phyloP scores from a whole-genome alignment of 1,140 invertebrate genomes.

The Caenorhabditis elegans region WBcel235 BX284602.5:11226501-11227000 shows the following conservation, averaged over 20 bases:
- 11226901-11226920: too few species aligned
- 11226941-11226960: too few species aligned
- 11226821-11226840: too few species aligned
- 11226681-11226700: slow-evolving; percentile 7
- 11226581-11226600: neutral
- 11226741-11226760: slow-evolving; percentile 35
- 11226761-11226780: slow-evolving; percentile 33
- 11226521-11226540: neutral
- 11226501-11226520: neutral
- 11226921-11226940: too few species aligned
- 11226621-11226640: too few species aligned
- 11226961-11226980: too few species aligned
- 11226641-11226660: too few species aligned
- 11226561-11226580: slow-evolving; percentile 4
- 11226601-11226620: neutral
- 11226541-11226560: neutral
- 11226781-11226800: neutral
- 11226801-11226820: neutral
- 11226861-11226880: too few species aligned
- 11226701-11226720: neutral
- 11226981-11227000: too few species aligned
- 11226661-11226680: too few species aligned
- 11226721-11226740: neutral
- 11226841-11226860: too few species aligned
- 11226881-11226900: too few species aligned